Evolutionary conservation across 92 coral and sea anemone genomes (phyloP).

Genomic region (Nematostella vectensis): DNA sequence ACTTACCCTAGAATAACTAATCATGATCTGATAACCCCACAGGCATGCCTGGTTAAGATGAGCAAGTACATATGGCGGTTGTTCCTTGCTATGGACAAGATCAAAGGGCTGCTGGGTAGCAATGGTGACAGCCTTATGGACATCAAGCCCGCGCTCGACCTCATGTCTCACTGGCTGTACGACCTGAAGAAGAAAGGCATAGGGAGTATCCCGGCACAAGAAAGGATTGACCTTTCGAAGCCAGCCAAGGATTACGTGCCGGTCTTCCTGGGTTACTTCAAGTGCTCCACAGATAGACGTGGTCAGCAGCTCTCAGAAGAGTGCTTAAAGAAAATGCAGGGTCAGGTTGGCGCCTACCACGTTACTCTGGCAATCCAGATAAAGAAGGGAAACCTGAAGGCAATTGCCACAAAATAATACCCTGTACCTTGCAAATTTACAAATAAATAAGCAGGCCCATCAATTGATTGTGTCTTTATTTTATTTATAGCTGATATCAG

Average conservation of each 20-base stretch:
- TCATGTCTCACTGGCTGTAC: background rate
- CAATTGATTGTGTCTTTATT: too few relatives aligned
- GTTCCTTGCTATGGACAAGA: constrained; percentile 30
- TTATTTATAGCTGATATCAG: too few relatives aligned
- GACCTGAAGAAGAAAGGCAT: background rate
- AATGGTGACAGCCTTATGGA: background rate
- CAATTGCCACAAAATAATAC: too few relatives aligned
- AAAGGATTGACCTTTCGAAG: background rate
- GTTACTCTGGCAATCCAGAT: background rate
- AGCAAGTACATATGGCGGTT: constrained; percentile 43
- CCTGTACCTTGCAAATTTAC: too few relatives aligned
- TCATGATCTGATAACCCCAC: too few relatives aligned
- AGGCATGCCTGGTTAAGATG: constrained; percentile 42
- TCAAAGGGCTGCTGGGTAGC: too few relatives aligned
- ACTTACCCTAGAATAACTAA: too few relatives aligned
- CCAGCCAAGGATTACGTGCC: background rate
- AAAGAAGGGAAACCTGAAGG: background rate
- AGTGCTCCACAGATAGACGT: background rate
- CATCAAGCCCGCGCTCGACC: background rate
- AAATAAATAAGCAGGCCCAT: too few relatives aligned
- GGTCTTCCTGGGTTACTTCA: background rate
- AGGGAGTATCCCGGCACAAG: background rate
- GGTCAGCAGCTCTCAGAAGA: background rate
- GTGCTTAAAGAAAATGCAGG: background rate
- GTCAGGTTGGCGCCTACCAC: background rate